These are phyloP conservation scores for Morone chrysops DNA, from an alignment of 2,113 vertebrate species.

Conservation along the genomic window DNA sequence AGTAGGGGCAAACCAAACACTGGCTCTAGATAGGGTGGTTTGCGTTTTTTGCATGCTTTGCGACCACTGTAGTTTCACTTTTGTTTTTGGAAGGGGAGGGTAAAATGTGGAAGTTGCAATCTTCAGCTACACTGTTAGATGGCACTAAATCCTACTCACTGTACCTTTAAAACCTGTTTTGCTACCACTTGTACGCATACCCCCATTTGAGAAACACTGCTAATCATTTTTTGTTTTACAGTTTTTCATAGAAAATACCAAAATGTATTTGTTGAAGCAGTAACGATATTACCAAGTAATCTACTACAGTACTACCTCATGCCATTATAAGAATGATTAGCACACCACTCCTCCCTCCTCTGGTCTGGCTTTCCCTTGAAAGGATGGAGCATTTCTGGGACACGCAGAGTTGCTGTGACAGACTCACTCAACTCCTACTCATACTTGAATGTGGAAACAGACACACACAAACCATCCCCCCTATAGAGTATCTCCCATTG, in stretches of 20 bases:
- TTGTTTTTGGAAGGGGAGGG: too few relatives aligned
- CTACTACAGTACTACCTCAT: too few relatives aligned
- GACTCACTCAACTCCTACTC: background rate
- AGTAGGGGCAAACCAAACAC: too few relatives aligned
- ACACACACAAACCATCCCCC: background rate
- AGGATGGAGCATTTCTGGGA: slow-evolving; percentile 53
- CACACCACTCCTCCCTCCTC: background rate
- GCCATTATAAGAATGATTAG: background rate
- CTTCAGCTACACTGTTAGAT: too few relatives aligned
- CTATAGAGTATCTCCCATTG: background rate
- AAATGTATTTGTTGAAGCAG: background rate
- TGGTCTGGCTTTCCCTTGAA: background rate
- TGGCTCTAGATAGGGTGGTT: too few relatives aligned
- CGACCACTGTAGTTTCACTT: too few relatives aligned
- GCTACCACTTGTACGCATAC: too few relatives aligned
- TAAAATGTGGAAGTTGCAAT: too few relatives aligned
- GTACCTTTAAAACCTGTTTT: too few relatives aligned
- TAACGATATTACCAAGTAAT: background rate
- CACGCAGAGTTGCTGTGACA: slow-evolving; percentile 12
- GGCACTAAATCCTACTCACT: too few relatives aligned
- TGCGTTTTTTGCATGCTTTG: too few relatives aligned
- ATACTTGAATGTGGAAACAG: background rate
- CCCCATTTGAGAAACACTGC: too few relatives aligned
- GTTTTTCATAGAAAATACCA: background rate
- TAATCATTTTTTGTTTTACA: background rate